Conservation (phyloP, 2,113 vertebrate species). For the Brachionichthys hirsutus region DNA sequence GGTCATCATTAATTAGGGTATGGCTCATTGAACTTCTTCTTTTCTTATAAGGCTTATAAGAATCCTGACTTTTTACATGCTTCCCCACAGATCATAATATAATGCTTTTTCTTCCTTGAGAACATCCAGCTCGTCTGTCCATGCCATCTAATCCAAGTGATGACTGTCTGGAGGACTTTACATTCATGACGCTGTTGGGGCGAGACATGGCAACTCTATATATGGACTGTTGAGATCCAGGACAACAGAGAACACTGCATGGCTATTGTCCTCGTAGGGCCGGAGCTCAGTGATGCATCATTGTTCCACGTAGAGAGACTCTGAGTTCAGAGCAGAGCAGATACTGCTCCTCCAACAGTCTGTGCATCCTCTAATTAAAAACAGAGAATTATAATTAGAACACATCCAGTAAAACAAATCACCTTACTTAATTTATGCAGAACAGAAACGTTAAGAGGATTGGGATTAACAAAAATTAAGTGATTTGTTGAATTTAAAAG, state of each 20-base stretch:
- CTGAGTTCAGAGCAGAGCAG: constrained; percentile 74
- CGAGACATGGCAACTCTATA: background rate
- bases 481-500: too few species aligned
- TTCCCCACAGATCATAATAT: background rate
- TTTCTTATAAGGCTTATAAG: too few species aligned
- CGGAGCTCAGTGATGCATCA: background rate
- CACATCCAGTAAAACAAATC: background rate
- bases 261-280: constrained; percentile 48
- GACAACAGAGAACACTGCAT: constrained; percentile 64
- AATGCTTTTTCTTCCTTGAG: constrained; percentile 62
- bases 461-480: too few species aligned
- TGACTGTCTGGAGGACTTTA: background rate
- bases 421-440: too few species aligned
- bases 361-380: constrained; percentile 78
- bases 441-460: too few species aligned
- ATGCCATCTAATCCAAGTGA: constrained; percentile 12
- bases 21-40: too few species aligned
- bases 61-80: background rate
- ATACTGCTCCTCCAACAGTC: constrained; percentile 79
- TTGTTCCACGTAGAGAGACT: constrained; percentile 31
- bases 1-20: too few species aligned
- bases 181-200: constrained; percentile 10
- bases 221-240: background rate
- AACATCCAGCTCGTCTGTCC: constrained; percentile 63
- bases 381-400: constrained; percentile 34